phyloP scores from a whole-genome alignment of 1,140 invertebrate genomes.

The Drosophila saltans region DNA sequence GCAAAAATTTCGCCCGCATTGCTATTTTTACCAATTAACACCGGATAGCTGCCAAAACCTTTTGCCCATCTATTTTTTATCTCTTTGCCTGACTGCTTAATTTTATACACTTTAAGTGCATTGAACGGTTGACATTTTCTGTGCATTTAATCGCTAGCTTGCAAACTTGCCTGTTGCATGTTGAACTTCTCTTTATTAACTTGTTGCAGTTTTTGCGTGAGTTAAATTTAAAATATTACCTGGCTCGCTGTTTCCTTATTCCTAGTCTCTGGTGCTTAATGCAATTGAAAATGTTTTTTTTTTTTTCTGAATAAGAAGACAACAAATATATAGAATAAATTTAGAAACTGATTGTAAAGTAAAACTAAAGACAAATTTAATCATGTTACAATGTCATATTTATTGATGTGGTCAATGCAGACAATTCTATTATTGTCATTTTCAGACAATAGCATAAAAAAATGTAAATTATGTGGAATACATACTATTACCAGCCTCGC shows the following conservation, averaged over 20 bases:
- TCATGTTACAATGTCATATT: too few relatives aligned
- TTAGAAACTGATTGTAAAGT: too few relatives aligned
- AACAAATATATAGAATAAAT: too few relatives aligned
- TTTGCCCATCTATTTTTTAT: neutral
- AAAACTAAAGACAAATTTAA: too few relatives aligned
- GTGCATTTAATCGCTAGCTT: conserved; percentile 54
- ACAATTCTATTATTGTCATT: too few relatives aligned
- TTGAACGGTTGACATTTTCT: conserved; percentile 59
- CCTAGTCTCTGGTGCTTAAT: too few relatives aligned
- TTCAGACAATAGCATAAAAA: neutral
- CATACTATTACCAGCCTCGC: neutral
- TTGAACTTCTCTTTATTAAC: conserved; percentile 43
- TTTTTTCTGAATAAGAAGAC: too few relatives aligned
- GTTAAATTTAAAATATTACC: conserved; percentile 29
- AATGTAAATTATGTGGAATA: neutral
- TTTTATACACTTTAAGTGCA: conserved; percentile 22
- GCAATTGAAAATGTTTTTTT: too few relatives aligned
- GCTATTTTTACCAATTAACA: conserved; percentile 16
- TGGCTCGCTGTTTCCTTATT: neutral
- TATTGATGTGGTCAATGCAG: too few relatives aligned
- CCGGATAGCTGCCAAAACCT: conserved; percentile 15
- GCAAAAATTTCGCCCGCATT: conserved; percentile 13
- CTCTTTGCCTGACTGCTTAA: conserved; percentile 9
- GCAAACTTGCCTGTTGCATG: conserved; percentile 57
- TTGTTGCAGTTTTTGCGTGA: conserved; percentile 18